These are phyloP conservation scores for Candidula unifasciata DNA, from an alignment of 2,888 invertebrate species.

Conservation along the genomic window DNA sequence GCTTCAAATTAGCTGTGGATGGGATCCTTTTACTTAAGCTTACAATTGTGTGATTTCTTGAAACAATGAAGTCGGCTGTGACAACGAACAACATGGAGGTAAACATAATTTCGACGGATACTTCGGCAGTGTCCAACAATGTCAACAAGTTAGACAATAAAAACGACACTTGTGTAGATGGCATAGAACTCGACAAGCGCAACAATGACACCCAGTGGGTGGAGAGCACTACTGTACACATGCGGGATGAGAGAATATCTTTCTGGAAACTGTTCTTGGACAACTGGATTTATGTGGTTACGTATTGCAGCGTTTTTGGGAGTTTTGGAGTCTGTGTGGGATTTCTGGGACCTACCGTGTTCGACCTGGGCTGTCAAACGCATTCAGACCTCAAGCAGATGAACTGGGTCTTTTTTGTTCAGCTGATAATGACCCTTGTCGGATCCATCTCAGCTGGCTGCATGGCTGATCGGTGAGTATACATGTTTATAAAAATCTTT, in stretches of 20 bases:
- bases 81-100: neutral
- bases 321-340: constrained; percentile 80
- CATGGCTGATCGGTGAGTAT: constrained; percentile 77
- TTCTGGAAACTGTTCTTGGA: constrained; percentile 76
- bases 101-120: neutral
- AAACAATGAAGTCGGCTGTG: neutral
- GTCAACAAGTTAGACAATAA: neutral
- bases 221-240: constrained; percentile 50
- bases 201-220: constrained; percentile 47
- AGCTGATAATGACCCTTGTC: constrained; percentile 78
- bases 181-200: constrained; percentile 13
- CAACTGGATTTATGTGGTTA: constrained; percentile 77
- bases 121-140: neutral
- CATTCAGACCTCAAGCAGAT: constrained; percentile 77
- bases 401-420: constrained; percentile 79
- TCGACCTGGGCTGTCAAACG: constrained; percentile 79
- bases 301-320: constrained; percentile 79
- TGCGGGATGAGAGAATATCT: constrained; percentile 60
- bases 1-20: neutral
- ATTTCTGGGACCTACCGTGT: constrained; percentile 79
- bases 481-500: neutral
- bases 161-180: neutral
- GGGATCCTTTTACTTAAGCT: neutral
- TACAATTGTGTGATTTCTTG: neutral
- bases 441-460: constrained; percentile 79